These are phyloP conservation scores for Pseudois nayaur DNA, from an alignment of 2,113 vertebrate genomes.

Conservation along the genomic window DNA sequence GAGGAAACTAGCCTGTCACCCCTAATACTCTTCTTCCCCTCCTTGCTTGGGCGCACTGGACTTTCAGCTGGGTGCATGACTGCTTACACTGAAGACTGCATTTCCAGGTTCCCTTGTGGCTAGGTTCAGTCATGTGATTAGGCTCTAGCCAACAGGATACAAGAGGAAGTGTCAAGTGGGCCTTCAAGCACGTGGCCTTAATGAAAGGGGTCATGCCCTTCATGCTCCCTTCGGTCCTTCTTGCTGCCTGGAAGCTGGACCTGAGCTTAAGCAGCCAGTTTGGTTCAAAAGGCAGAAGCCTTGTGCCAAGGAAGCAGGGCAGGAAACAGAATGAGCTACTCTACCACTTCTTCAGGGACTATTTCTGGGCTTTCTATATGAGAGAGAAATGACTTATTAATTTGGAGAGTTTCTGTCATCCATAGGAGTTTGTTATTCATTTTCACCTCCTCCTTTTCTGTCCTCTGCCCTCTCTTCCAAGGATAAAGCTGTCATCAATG, in stretches of 20 bases:
- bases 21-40: not conserved
- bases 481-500: not conserved
- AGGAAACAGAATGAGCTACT: not conserved
- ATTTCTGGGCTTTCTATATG: not conserved
- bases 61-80: not conserved
- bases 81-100: not conserved
- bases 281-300: not conserved
- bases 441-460: not conserved
- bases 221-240: not conserved
- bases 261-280: not conserved
- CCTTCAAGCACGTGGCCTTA: not conserved
- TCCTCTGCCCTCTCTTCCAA: not conserved
- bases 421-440: not conserved
- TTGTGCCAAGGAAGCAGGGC: not conserved
- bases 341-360: not conserved
- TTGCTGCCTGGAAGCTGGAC: not conserved
- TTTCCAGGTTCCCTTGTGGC: not conserved
- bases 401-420: not conserved
- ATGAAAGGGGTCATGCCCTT: not conserved
- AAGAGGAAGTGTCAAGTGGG: not conserved
- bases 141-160: not conserved
- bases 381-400: not conserved
- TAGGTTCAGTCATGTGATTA: not conserved
- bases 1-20: not conserved
- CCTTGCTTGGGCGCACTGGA: not conserved